Evolutionary conservation across 2,888 invertebrate species (phyloP).

Genomic region (Eucera pruinosa): DNA sequence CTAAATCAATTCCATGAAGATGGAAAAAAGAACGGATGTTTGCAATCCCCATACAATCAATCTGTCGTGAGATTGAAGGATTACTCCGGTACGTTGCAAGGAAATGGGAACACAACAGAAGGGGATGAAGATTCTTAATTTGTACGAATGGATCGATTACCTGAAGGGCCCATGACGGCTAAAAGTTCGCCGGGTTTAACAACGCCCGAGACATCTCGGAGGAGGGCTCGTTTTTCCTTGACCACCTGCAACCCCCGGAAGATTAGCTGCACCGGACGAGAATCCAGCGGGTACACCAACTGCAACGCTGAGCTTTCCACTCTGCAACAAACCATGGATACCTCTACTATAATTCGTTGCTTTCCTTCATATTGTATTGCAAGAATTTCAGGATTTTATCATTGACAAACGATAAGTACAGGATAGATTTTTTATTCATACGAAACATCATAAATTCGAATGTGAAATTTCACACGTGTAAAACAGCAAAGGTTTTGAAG

Average conservation of each 20-base stretch:
- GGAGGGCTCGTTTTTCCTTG: conserved; percentile 86
- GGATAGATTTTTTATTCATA: too few relatives aligned
- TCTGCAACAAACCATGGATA: conserved; percentile 82
- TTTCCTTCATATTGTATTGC: too few relatives aligned
- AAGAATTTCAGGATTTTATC: too few relatives aligned
- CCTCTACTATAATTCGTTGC: neutral
- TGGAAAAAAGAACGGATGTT: neutral
- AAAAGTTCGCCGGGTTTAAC: conserved; percentile 91
- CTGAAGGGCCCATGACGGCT: conserved; percentile 93
- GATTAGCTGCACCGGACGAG: conserved; percentile 88
- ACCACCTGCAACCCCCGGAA: conserved; percentile 88
- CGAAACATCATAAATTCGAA: too few relatives aligned
- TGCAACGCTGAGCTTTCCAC: conserved; percentile 87
- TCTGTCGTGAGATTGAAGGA: neutral
- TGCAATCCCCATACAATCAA: neutral
- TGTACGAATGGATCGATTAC: conserved; percentile 79
- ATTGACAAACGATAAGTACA: too few relatives aligned
- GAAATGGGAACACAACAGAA: too few relatives aligned
- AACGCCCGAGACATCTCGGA: conserved; percentile 90
- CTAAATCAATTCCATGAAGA: neutral
- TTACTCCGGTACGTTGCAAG: neutral
- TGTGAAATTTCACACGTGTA: too few relatives aligned
- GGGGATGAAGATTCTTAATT: neutral
- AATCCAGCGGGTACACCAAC: conserved; percentile 87
- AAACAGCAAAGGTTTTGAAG: too few relatives aligned